Percentiles rank a stretch among this genome's conserved stretches.
phyloP scores from a whole-genome alignment of 2,113 vertebrate species.

The Arenaria interpres region DNA sequence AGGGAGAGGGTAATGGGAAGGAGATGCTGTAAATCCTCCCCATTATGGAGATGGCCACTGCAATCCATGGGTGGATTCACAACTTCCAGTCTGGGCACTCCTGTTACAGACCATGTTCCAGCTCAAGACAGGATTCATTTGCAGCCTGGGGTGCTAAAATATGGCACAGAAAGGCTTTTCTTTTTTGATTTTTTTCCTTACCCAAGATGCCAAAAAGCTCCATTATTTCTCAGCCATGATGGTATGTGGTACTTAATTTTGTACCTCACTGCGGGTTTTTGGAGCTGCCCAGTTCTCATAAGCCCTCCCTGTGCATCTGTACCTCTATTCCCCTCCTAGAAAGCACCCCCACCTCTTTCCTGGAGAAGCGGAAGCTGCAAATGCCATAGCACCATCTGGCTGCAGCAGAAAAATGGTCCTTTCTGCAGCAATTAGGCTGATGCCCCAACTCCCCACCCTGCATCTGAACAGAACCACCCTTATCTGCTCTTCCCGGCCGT shows the following conservation, averaged over 20 bases:
- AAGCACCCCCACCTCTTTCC: not conserved
- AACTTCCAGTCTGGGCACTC: not conserved
- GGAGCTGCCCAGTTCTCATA: rapidly evolving
- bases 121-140: not conserved
- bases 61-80: not conserved
- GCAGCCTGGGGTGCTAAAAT: not conserved
- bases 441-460: not conserved
- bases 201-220: not conserved
- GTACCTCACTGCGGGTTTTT: not conserved
- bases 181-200: too few species aligned
- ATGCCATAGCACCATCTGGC: not conserved
- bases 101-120: not conserved
- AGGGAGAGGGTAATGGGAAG: not conserved
- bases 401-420: not conserved
- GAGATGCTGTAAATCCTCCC: not conserved
- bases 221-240: not conserved
- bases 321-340: not conserved
- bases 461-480: not conserved
- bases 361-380: not conserved
- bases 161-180: not conserved
- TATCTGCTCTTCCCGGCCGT: not conserved
- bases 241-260: not conserved
- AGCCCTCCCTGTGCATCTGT: not conserved
- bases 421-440: not conserved
- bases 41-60: rapidly evolving